These are phyloP conservation scores for Habropoda laboriosa DNA, from an alignment of 1,140 invertebrate species.

Conservation along the genomic window DNA sequence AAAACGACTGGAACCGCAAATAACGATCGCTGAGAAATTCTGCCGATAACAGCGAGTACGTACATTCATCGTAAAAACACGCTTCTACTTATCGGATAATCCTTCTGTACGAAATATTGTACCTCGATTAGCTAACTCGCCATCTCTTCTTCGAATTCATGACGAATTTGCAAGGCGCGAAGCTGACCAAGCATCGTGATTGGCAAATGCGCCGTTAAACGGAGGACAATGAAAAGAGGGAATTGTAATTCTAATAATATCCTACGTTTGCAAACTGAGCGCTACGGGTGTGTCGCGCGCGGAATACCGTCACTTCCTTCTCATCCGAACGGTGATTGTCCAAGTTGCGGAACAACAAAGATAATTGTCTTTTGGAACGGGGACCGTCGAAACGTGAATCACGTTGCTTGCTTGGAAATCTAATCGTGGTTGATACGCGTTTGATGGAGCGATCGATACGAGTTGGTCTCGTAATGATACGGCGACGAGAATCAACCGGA, in stretches of 20 bases:
- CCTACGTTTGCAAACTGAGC: no score
- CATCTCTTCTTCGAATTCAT: background rate
- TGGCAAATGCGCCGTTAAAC: no score
- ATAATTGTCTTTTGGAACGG: no score
- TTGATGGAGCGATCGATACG: constrained; percentile 49
- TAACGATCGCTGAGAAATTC: background rate
- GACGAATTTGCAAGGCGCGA: no score
- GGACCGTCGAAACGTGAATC: background rate
- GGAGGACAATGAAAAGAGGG: no score
- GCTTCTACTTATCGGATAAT: constrained; percentile 37
- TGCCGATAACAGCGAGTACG: constrained; percentile 23
- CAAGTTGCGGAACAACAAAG: no score
- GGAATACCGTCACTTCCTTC: no score
- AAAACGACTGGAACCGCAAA: no score
- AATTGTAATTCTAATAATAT: no score
- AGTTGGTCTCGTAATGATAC: constrained; percentile 27
- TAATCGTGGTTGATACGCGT: constrained; percentile 1
- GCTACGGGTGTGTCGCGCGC: no score
- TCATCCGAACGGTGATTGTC: no score
- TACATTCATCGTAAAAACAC: background rate
- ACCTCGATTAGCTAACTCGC: background rate
- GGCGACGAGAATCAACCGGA: constrained; percentile 53
- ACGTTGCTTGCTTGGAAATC: background rate
- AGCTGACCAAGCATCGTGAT: no score
- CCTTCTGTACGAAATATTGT: background rate